Evolutionary conservation across 2,113 vertebrate genomes (phyloP).

Genomic region (Prionailurus viverrinus): DNA sequence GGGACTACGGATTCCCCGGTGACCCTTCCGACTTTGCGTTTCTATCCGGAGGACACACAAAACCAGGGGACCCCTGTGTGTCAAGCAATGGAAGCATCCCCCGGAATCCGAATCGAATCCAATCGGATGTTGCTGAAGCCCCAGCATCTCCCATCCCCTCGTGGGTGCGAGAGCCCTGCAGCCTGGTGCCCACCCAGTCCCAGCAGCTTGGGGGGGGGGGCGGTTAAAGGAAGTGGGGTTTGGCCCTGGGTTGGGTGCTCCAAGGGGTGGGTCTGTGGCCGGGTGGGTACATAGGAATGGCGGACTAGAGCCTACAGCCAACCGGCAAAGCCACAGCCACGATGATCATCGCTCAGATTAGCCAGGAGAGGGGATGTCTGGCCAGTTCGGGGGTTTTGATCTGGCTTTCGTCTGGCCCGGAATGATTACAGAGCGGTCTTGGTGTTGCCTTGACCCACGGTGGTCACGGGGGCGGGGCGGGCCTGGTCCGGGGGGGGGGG

Average conservation of each 20-base stretch:
- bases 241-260: neutral
- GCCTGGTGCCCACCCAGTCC: neutral
- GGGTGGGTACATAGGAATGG: neutral
- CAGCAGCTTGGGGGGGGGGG: no score
- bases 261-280: no score
- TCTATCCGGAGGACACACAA: neutral
- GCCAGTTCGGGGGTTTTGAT: rapidly evolving
- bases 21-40: neutral
- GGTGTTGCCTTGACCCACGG: neutral
- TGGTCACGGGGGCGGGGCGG: neutral
- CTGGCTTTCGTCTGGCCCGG: neutral
- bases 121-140: neutral
- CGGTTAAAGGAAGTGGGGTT: neutral
- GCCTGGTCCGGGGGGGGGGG: no score
- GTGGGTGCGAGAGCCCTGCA: neutral
- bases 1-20: neutral
- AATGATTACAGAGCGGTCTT: neutral
- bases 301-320: rapidly evolving
- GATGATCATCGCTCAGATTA: rapidly evolving
- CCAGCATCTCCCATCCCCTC: rapidly evolving
- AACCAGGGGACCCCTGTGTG: neutral
- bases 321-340: rapidly evolving
- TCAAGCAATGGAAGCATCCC: neutral
- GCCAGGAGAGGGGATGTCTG: neutral
- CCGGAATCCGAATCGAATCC: rapidly evolving